Evolutionary conservation across 1,140 invertebrate genomes (phyloP).

Genomic region (Drosophila chauvacae): DNA sequence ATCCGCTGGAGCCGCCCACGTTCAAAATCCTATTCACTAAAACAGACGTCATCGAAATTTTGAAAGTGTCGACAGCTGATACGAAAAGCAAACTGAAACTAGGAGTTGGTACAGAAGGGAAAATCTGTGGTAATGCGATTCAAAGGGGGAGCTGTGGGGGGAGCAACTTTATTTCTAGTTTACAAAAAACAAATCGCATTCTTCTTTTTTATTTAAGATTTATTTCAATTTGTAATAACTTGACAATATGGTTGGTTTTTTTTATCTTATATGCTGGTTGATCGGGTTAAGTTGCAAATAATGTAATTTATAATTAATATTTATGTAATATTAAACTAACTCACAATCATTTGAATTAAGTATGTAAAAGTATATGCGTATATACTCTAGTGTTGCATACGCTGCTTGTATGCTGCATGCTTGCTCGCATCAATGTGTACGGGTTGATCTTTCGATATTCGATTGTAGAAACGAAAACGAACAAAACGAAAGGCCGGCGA

Average conservation of each 20-base stretch:
- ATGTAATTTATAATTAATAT: constrained; percentile 82
- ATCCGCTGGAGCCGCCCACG: neutral
- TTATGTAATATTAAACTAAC: constrained; percentile 83
- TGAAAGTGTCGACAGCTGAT: neutral
- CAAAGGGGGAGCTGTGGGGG: neutral
- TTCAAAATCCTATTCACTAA: constrained; percentile 5
- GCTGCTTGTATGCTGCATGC: constrained; percentile 8
- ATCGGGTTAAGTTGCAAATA: constrained; percentile 80
- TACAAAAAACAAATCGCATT: neutral
- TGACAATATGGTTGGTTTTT: constrained; percentile 74
- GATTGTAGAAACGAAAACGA: constrained; percentile 57
- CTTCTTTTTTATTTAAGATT: constrained; percentile 50
- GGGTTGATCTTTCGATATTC: constrained; percentile 54
- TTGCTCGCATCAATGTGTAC: constrained; percentile 30
- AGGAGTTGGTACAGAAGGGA: neutral
- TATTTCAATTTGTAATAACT: constrained; percentile 79
- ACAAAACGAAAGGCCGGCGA: constrained; percentile 46
- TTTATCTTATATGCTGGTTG: constrained; percentile 75
- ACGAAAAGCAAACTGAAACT: neutral
- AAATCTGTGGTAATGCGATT: neutral
- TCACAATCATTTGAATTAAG: constrained; percentile 83
- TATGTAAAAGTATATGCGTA: constrained; percentile 60
- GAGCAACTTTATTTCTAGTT: neutral
- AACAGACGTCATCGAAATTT: constrained; percentile 31
- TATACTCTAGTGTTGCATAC: constrained; percentile 50